Conservation (phyloP, 2,113 vertebrate species). For the Clarias batrachus region DNA sequence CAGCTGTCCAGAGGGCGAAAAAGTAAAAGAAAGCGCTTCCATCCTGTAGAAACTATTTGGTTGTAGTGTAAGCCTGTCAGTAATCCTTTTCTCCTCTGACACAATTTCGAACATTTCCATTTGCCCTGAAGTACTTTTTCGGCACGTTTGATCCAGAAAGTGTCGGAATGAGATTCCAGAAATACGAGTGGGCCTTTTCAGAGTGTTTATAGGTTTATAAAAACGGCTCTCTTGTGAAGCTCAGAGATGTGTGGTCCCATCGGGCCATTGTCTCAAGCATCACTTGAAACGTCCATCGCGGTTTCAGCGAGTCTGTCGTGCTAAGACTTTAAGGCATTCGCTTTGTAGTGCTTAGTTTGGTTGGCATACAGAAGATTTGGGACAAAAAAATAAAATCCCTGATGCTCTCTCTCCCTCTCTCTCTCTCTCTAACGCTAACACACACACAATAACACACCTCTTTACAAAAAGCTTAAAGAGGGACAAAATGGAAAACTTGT, state of each 20-base stretch:
- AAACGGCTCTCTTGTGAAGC: constrained; percentile 72
- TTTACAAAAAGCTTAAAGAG: constrained; percentile 75
- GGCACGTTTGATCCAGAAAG: constrained; percentile 81
- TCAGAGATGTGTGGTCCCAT: constrained; percentile 79
- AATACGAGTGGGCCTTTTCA: constrained; percentile 76
- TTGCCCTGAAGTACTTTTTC: constrained; percentile 76
- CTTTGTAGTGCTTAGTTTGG: constrained; percentile 79
- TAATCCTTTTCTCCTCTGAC: constrained; percentile 76
- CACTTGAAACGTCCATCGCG: constrained; percentile 77
- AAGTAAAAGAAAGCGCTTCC: neutral
- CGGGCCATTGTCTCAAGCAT: constrained; percentile 80
- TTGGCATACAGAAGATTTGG: constrained; percentile 75
- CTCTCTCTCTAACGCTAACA: neutral
- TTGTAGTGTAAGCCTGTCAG: constrained; percentile 69
- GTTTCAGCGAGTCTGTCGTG: constrained; percentile 62
- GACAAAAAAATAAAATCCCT: constrained; percentile 73
- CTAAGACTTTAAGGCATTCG: constrained; percentile 65
- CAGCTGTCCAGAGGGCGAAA: constrained; percentile 69
- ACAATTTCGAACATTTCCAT: constrained; percentile 78
- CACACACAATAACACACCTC: constrained; percentile 25
- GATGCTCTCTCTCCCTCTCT: constrained; percentile 4
- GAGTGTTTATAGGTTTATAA: constrained; percentile 87
- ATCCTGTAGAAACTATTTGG: constrained; percentile 70
- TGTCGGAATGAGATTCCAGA: constrained; percentile 72
- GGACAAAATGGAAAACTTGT: constrained; percentile 75